Base-by-base conservation (phyloP, 1,140 invertebrate genomes). In the Eufriesea mexicana region DNA sequence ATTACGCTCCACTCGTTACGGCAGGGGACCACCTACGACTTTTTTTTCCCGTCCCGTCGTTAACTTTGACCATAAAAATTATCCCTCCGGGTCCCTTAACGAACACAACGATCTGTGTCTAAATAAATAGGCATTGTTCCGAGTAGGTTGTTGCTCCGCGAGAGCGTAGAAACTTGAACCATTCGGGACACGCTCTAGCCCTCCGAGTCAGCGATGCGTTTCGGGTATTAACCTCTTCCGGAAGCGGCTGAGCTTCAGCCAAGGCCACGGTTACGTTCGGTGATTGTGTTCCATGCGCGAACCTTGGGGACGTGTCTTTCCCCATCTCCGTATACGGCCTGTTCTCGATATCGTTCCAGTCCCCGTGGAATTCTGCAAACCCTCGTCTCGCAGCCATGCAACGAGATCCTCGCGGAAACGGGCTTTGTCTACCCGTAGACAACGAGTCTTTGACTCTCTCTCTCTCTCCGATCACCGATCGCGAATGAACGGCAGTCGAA, bases 201-300 rank as follows among this genome's bases (percentile, higher is more conserved):
- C 85, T 84, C 89, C 77, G 74, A 89, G 82, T 85, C 91, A 93
- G 86, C 93, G 91, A 93, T 93, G 93, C 93, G 93, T 93, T 94
- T 93, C 93, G 92, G 93, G 91, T 93, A 94, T 93, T 93, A 92
- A 94, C 93, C 93, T 93, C 88, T 88, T 89, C 87, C 84, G 85
- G 87, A 88, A 90, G 87, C 82, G 84, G 83, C 88, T 84, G 79
- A 78, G 85, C 84, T 89, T 86, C 35, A 85, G 76, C 84, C 86
- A 92, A 92, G 91, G 91, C 90, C 91, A 88, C 57, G 89, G 84
- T 83, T 88, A 86, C 68, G 72, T 82, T 84, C 76, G 49, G 86
- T 81, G 83, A 86, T 84, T 86, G 75, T 86, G 75, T 86, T 87
- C 74, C 78, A 83, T 68, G 75, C 80, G 54, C 67, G 57, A 77